phyloP scores from a whole-genome alignment of 2,888 invertebrate species.

The Rapana venosa region DNA sequence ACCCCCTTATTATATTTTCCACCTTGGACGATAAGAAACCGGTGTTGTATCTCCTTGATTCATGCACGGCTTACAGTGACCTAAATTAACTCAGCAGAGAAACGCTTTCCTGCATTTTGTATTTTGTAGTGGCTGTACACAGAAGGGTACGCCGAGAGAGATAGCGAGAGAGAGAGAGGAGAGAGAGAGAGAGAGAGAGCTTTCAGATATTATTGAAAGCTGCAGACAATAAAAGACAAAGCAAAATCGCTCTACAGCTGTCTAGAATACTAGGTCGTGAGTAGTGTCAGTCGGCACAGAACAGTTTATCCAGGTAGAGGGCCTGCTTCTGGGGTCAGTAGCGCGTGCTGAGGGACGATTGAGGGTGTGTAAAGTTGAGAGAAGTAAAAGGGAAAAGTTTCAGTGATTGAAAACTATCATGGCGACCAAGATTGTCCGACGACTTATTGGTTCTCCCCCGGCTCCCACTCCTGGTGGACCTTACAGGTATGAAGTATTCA shows the following conservation, averaged over 20 bases:
- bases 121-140: background rate
- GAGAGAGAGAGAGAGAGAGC: no score
- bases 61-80: no score
- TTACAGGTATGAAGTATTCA: constrained; percentile 84
- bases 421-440: constrained; percentile 63
- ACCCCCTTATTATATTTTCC: no score
- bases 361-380: background rate
- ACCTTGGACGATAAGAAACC: no score
- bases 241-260: background rate
- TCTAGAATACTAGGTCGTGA: background rate
- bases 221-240: background rate
- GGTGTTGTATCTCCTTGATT: no score
- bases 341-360: background rate
- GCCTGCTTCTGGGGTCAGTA: background rate
- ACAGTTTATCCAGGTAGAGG: background rate
- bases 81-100: no score
- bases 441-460: constrained; percentile 83
- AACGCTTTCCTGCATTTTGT: background rate
- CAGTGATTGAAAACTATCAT: background rate
- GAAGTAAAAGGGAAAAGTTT: background rate
- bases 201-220: background rate
- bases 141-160: background rate
- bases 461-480: constrained; percentile 89
- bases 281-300: background rate
- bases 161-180: background rate